Base-by-base conservation (phyloP, 2,113 vertebrate genomes). In the Chaetodon trifascialis region DNA sequence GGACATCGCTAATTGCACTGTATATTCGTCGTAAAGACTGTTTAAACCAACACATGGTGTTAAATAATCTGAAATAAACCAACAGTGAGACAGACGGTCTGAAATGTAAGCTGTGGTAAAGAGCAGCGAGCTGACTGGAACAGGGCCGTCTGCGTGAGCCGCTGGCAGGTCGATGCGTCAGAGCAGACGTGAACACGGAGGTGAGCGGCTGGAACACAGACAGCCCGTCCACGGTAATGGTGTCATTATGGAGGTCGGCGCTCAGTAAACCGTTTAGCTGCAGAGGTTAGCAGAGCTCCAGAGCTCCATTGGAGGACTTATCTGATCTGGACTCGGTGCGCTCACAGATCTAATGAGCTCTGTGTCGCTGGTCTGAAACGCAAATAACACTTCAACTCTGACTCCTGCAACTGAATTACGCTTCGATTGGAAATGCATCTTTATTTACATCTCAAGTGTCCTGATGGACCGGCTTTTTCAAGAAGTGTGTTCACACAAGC, bases 231-330 rank as follows among this genome's bases (percentile, higher is more conserved):
- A 15, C 67, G 10, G 40, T 67, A 42, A 64, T 55, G 25, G 65
- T 21, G 66, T 67, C 11, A 75, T 76, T 14, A 21, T 8, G 44
- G 49, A 67, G 73, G 36, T 59, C 21, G 30, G 44, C 0, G 55
- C 63, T 69, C 55, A 6, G 25, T 86, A 72, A 80, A 60, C 42
- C 62, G 47, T 34, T 73, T 74, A 51, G 64, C 42, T 65, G 34
- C 65, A 47, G 54, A 49, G 58, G 55, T 36, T 34, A 76, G 30
- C 64, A 15, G 44, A 60, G 76, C 60, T 83, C 52, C 75, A 84
- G 82, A 79, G 54, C 69, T 21, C n/a, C 46, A 14, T 10, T 8
- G 52, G 19, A 73, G 10, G 36, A 52, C 10, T 65, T 69, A 83
- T 83, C 79, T 73, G 84, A 80, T 73, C 62, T 30, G 14, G 38